Evolutionary conservation across 2,797 vertebrate species (phyloP).

Genomic region (Acanthiza pusilla): DNA sequence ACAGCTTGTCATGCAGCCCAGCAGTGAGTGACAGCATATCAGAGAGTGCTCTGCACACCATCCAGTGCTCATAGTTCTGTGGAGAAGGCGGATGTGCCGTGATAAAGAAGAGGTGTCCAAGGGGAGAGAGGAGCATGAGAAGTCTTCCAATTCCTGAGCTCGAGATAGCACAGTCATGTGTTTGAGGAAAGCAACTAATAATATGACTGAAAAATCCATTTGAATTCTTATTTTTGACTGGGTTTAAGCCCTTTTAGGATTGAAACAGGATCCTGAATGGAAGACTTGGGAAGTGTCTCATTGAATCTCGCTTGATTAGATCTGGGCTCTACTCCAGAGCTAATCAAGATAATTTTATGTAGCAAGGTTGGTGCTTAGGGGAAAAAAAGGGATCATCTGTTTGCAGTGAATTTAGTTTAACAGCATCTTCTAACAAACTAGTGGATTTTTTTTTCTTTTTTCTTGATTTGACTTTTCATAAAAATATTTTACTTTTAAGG

Average conservation of each 20-base stretch:
- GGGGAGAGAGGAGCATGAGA: background rate
- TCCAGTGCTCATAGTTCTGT: background rate
- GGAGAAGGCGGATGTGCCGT: background rate
- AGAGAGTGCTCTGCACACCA: background rate
- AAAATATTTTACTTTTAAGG: background rate
- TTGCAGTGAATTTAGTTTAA: background rate
- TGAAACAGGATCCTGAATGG: background rate
- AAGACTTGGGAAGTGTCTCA: background rate
- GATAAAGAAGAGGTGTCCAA: background rate
- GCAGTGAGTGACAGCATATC: background rate
- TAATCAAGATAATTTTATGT: slow-evolving; percentile 13
- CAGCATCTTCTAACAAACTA: background rate
- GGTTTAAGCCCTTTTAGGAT: background rate
- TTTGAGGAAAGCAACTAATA: background rate
- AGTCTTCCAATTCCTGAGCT: background rate
- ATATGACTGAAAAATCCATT: background rate
- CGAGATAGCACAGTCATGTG: background rate
- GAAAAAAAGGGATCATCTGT: background rate
- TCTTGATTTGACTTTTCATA: background rate
- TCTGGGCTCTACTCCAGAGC: slow-evolving; percentile 2
- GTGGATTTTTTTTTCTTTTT: background rate
- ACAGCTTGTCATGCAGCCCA: slow-evolving; percentile 8
- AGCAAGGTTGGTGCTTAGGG: background rate
- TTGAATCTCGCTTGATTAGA: background rate
- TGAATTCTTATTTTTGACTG: background rate